Evolutionary conservation across 2,888 invertebrate genomes (phyloP), one percentile per base, ranked within the genome.

Genomic region (Zonitis immaculata): DNA sequence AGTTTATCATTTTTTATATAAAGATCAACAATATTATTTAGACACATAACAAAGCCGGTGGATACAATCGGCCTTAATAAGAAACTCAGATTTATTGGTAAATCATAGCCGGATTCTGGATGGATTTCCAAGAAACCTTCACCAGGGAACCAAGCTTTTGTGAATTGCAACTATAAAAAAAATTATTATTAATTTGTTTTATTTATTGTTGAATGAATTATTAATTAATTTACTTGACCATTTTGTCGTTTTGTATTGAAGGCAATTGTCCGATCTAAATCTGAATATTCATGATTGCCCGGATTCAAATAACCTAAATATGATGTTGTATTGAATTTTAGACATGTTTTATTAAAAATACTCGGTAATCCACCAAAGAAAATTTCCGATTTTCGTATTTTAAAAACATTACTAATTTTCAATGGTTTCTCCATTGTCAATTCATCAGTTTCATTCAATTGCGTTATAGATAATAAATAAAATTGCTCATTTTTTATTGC

Each of bases 311-410:
- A 66, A 20, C 70, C 70, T 35, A 69, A 54, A 39, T 70, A 68
- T 3, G 67, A 60, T 2, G 58, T 58, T 1, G 84, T 68, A 81
- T 83, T 67, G 86, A 61, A 43, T 6, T 60, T 54, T 20, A 63
- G 48, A 28, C 59, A 60, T 9, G 30, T 47, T 3, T 44, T 56
- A n/a, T 78, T 75, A 56, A 85, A 82, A 55, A 86, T 88, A 1
- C 93, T 91, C 4, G 93, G 89, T 2, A 89, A 80, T 0, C 96
- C 96, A 1, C 93, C 96, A 65, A 94, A 81, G 77, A 89, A 91
- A 74, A 91, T 88, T 27, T 82, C 78, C 0, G 87, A 86, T 39
- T 80, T 77, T 48, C 65, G 69, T 16, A 74, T 65, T 61, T 69
- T 71, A 44, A 74, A 67, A 11, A 74, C 60, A 32, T 66, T 59